Evolutionary conservation across 2,888 invertebrate genomes (phyloP).

Genomic region (Xanthia icteritia): DNA sequence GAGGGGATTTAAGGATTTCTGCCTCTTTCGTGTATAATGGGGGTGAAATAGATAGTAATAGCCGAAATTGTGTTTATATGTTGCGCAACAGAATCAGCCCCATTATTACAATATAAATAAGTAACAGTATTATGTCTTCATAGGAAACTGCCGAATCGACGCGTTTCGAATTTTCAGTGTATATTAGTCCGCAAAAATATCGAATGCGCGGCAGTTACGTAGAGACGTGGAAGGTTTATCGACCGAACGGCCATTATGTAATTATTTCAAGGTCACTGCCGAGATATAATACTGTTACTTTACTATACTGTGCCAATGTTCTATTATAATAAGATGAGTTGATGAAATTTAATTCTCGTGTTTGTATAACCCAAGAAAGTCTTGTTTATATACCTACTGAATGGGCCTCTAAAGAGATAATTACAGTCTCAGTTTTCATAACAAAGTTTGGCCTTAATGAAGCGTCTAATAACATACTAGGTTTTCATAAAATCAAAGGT

Average conservation of each 20-base stretch:
- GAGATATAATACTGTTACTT: too few relatives aligned
- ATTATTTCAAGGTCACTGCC: too few relatives aligned
- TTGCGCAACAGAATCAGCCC: background rate
- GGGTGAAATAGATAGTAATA: background rate
- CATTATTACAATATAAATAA: too few relatives aligned
- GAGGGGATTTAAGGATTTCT: too few relatives aligned
- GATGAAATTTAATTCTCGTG: background rate
- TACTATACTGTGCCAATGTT: background rate
- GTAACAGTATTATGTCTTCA: too few relatives aligned
- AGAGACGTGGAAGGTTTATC: too few relatives aligned
- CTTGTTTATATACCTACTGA: slow-evolving; percentile 14
- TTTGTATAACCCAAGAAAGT: slow-evolving; percentile 10
- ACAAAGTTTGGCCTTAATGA: slow-evolving; percentile 19
- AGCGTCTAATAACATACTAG: slow-evolving; percentile 19
- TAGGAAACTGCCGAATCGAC: too few relatives aligned
- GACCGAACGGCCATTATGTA: too few relatives aligned
- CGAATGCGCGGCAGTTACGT: too few relatives aligned
- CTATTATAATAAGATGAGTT: background rate
- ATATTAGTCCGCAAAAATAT: too few relatives aligned
- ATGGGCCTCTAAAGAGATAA: slow-evolving; percentile 14
- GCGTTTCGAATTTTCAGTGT: too few relatives aligned
- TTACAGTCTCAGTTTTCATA: slow-evolving; percentile 33
- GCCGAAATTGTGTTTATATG: too few relatives aligned
- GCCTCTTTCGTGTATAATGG: background rate
- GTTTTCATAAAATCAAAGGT: slow-evolving; percentile 23